Percentiles rank a stretch among this genome's conserved stretches.
These are phyloP conservation scores for Macrophya alboannulata DNA, from an alignment of 2,888 invertebrate genomes.

Conservation along the genomic window DNA sequence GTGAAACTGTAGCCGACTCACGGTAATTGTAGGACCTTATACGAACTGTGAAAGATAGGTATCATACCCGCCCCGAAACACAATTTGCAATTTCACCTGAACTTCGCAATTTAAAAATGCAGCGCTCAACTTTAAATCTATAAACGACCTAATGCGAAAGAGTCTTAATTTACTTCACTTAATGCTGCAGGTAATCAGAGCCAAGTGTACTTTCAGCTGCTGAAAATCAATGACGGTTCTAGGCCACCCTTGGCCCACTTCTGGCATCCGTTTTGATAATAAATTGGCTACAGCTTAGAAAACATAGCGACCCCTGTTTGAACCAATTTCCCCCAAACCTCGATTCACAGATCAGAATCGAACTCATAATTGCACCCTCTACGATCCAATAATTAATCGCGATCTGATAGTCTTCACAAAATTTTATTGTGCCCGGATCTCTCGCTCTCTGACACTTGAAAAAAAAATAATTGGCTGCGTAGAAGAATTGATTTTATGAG, in stretches of 20 bases:
- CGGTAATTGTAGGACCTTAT: neutral
- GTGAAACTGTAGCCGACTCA: neutral
- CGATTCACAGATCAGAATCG: too few species aligned
- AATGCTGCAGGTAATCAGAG: slow-evolving; percentile 5
- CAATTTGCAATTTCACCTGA: slow-evolving; percentile 34
- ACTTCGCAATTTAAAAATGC: neutral
- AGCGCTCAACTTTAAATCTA: neutral
- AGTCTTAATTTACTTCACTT: slow-evolving; percentile 29
- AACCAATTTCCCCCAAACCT: neutral
- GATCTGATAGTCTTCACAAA: too few species aligned
- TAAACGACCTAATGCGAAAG: neutral
- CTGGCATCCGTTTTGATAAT: neutral
- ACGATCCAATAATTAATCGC: too few species aligned
- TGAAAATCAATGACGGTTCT: neutral
- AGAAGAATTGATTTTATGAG: neutral
- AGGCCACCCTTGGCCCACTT: slow-evolving; percentile 11
- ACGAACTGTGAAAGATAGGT: slow-evolving; percentile 1
- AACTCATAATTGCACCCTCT: too few species aligned
- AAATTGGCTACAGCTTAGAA: neutral
- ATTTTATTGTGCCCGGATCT: too few species aligned
- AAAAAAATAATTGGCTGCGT: neutral
- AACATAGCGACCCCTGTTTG: neutral
- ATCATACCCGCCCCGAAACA: neutral
- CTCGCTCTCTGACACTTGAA: too few species aligned
- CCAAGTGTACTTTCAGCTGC: slow-evolving; percentile 1